These are phyloP conservation scores for Octonoba sinensis DNA, from an alignment of 2,888 invertebrate genomes.

Conservation along the genomic window DNA sequence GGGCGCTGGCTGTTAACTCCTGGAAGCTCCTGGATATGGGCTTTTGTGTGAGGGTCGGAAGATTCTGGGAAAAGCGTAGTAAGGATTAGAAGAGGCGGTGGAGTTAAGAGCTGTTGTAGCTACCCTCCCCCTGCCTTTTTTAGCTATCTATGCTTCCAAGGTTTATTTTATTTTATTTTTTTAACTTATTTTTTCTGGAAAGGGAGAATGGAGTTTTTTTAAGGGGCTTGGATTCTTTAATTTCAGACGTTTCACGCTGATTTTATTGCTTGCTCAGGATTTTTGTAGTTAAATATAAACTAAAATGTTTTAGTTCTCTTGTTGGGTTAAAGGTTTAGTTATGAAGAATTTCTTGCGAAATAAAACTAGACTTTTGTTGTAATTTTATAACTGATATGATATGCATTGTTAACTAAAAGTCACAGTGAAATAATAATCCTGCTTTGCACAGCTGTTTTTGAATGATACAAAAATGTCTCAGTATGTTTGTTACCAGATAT, in stretches of 20 bases:
- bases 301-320: neutral
- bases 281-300: constrained; percentile 46
- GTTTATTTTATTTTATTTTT: neutral
- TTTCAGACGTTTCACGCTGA: constrained; percentile 31
- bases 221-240: no score
- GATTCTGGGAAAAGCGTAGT: constrained; percentile 23
- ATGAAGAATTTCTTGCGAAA: no score
- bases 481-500: no score
- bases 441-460: no score
- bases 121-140: no score
- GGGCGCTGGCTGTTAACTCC: constrained; percentile 57
- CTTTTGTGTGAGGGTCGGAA: constrained; percentile 43
- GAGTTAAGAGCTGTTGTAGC: constrained; percentile 21
- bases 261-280: constrained; percentile 7
- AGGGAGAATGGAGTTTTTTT: neutral
- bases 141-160: constrained; percentile 1
- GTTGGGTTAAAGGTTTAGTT: no score
- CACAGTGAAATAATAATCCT: no score
- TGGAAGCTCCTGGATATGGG: constrained; percentile 55
- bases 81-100: constrained; percentile 45
- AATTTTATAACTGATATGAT: no score
- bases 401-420: no score
- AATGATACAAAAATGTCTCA: no score
- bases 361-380: no score
- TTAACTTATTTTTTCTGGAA: constrained; percentile 16